Base-by-base conservation (phyloP, 2,888 invertebrate species). In the Flabesymbios commensalis region DNA sequence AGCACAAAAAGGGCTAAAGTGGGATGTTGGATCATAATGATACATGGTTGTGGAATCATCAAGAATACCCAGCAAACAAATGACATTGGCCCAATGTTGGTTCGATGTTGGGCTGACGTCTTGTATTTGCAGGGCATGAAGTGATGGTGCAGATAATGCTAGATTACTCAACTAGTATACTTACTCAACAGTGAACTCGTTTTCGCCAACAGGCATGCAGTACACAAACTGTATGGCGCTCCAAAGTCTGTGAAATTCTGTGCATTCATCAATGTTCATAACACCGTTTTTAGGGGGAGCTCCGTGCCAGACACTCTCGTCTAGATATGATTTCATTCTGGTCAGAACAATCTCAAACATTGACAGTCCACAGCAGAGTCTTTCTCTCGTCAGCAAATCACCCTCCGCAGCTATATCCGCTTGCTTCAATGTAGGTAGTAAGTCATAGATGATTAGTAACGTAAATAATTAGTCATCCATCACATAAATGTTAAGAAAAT, bases 181-280 rank as follows among this genome's bases (percentile, higher is more conserved):
- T 87, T 81, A 93, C 92, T 97, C 97, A 0, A 97, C 93, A 10
- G 96, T 97, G 76, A 92, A 95, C 84, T 98, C 94, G 1, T 94
- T 94, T 69, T 94, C 94, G 3, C 92, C 93, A 28, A 95, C 94
- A 0, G 98, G 97, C 75, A 96, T 94, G 81, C 96, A 97, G 83
- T 97, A 96, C 55, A 97, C 91, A 86, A 99, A 98, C 82, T 99
- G 98, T 33, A 99, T 86, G 0, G 97, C 98, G 0, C 96, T 97
- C 98, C 98, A 99, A 48, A 98, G 84, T 14, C 83, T 69, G 84
- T 98, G 97, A 84, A 98, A 99, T 85, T 99, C 98, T 1, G 90
- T 90, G 78, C 97, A 97, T 83, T 97, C 97, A 81, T 97, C 96
- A 0, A 96, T 90, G 81, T 94, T 93, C 86, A 95, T 92, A 19